Percentiles rank a stretch among this genome's conserved stretches.
Evolutionary conservation across 2,113 vertebrate species (phyloP).

Genomic region (Pyrgilauda ruficollis): DNA sequence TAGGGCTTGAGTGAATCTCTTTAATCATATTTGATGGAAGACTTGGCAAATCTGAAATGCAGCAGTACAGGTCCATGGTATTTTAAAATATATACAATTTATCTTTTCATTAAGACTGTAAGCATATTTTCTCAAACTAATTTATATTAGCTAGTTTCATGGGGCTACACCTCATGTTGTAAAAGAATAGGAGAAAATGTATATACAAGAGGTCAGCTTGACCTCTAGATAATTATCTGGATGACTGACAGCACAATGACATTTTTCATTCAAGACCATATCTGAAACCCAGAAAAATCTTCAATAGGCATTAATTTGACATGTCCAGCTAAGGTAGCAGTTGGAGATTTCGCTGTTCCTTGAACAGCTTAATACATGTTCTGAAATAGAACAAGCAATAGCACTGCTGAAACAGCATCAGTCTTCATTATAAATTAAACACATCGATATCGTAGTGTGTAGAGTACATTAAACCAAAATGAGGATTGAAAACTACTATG

Average conservation of each 20-base stretch:
- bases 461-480: background rate
- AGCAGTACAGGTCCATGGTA: background rate
- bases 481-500: background rate
- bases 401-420: slow-evolving; percentile 22
- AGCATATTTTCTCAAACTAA: background rate
- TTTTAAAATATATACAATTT: background rate
- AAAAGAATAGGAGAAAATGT: background rate
- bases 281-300: background rate
- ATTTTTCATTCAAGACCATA: slow-evolving; percentile 5
- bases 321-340: background rate
- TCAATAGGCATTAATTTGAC: background rate
- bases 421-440: slow-evolving; percentile 45
- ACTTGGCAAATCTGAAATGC: background rate
- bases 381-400: slow-evolving; percentile 15
- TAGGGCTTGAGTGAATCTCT: background rate
- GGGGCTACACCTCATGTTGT: background rate
- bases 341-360: background rate
- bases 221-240: background rate
- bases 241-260: background rate
- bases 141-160: background rate
- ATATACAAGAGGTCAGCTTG: background rate
- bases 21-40: background rate
- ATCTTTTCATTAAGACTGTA: background rate
- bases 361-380: background rate
- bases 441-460: background rate